Conservation (phyloP, 2,797 vertebrate genomes). For the Hafferia zeledoni region DNA sequence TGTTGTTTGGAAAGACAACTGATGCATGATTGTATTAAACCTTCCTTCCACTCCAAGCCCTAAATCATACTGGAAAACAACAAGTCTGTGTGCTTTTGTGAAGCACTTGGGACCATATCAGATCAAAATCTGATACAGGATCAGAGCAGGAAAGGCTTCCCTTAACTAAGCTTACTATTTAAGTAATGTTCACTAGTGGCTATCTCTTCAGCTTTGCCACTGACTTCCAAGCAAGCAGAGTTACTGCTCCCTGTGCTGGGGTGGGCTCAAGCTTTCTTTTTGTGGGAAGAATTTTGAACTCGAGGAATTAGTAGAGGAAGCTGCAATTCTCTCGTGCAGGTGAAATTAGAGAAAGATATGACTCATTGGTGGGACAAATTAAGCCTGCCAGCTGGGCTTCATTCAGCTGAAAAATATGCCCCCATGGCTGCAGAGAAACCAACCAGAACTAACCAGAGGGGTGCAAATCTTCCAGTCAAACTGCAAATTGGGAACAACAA, state of each 20-base stretch:
- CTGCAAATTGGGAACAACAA: slow-evolving; percentile 68
- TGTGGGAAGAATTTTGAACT: background rate
- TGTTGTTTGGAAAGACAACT: slow-evolving; percentile 1
- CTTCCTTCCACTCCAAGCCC: background rate
- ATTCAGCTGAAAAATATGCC: slow-evolving; percentile 67
- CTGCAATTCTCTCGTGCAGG: slow-evolving; percentile 28
- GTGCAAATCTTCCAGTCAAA: slow-evolving; percentile 69
- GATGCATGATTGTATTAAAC: background rate
- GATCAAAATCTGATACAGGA: background rate
- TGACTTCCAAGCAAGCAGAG: background rate
- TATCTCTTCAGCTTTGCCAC: background rate
- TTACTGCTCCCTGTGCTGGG: background rate
- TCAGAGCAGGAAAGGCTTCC: background rate
- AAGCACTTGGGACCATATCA: background rate
- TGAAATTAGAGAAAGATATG: slow-evolving; percentile 47
- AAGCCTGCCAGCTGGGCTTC: slow-evolving; percentile 62
- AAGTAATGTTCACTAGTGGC: background rate
- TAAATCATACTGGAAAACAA: background rate
- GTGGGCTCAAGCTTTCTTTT: background rate
- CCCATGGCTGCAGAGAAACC: slow-evolving; percentile 56
- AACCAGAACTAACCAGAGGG: slow-evolving; percentile 65
- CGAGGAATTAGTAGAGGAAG: slow-evolving; percentile 11
- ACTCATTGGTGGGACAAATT: slow-evolving; percentile 66
- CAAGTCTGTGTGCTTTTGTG: background rate
- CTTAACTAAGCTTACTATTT: background rate